Evolutionary conservation across 92 coral and sea anemone genomes (phyloP), one percentile per base, ranked within the genome.

Genomic region (Parazoanthus darwini): DNA sequence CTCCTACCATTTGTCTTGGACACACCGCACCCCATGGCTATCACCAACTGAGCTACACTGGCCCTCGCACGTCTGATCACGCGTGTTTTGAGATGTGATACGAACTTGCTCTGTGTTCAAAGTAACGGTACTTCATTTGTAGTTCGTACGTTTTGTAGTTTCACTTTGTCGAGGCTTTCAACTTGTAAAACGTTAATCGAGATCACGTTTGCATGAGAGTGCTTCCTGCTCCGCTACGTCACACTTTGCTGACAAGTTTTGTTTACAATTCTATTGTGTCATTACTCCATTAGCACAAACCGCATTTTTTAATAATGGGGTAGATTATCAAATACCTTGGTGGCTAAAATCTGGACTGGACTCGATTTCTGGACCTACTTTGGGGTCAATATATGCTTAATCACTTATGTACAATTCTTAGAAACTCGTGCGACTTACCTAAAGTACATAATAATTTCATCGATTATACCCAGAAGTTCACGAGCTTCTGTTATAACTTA

Each of bases 1-100:
- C n/a, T 82, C 87, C 48, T 84, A 70, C 87, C 78, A 43, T 46
- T 84, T 25, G 33, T 33, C 35, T 70, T 84, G 9, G 87, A 84
- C 10, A 67, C 68, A 8, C 87, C 79, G 77, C 87, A 84, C 26
- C 87, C 87, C 87, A 84, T 84, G 78, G 35, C 66, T 78, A 29
- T 4, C 75, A 10, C 33, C 35, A 39, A 4, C 42, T 39, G 42
- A 2, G 29, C 37, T 33, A 63, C 36, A 78, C 20, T 14, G 65
- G 56, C 10, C 29, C 20, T 46, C 66, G 15, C 25, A 38, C 18
- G 86, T 66, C 25, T 39, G 42, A 1, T 51, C 37, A 67, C 46
- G 66, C 38, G 15, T 23, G 0, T 58, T 81, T 81, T 29, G 59
- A 38, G 25, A 35, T 36, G 39, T 80, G 73, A 79, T 51, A 29